These are phyloP conservation scores for Aquatica leii DNA, from an alignment of 2,888 invertebrate genomes.

Conservation along the genomic window DNA sequence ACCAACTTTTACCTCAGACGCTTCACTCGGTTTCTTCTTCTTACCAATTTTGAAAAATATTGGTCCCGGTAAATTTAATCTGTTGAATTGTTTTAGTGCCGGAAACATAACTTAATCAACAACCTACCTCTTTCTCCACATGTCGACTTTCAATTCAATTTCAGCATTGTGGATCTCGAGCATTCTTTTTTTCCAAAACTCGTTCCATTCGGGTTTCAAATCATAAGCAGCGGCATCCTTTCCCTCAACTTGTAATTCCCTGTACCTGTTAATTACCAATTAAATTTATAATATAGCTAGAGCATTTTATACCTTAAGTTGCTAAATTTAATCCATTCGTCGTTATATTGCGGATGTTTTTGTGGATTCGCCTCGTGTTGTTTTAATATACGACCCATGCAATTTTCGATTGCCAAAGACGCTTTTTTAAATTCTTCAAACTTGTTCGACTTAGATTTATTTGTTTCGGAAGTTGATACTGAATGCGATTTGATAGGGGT, in stretches of 20 bases:
- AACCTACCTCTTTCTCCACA: constrained; percentile 68
- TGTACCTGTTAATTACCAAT: constrained; percentile 63
- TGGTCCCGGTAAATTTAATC: constrained; percentile 54
- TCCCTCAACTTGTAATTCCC: constrained; percentile 76
- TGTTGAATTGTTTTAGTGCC: too few relatives aligned
- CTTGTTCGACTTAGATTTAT: constrained; percentile 58
- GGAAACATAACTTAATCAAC: too few relatives aligned
- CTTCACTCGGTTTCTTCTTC: constrained; percentile 38
- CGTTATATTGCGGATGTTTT: constrained; percentile 86
- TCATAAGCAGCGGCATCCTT: constrained; percentile 82
- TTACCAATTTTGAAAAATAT: constrained; percentile 57
- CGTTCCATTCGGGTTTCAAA: constrained; percentile 90
- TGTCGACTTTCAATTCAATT: constrained; percentile 70
- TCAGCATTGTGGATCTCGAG: constrained; percentile 78
- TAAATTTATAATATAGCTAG: background rate
- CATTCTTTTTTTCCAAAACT: constrained; percentile 85
- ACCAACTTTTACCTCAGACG: constrained; percentile 42
- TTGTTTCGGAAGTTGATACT: constrained; percentile 44
- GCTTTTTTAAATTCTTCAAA: constrained; percentile 64
- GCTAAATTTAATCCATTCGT: constrained; percentile 93
- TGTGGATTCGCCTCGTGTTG: constrained; percentile 87
- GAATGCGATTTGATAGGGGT: constrained; percentile 43
- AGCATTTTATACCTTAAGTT: constrained; percentile 69
- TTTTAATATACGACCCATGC: constrained; percentile 71
- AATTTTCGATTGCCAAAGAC: constrained; percentile 63